Base-by-base conservation (phyloP, 2,797 vertebrate genomes). In the Mallotus villosus region DNA sequence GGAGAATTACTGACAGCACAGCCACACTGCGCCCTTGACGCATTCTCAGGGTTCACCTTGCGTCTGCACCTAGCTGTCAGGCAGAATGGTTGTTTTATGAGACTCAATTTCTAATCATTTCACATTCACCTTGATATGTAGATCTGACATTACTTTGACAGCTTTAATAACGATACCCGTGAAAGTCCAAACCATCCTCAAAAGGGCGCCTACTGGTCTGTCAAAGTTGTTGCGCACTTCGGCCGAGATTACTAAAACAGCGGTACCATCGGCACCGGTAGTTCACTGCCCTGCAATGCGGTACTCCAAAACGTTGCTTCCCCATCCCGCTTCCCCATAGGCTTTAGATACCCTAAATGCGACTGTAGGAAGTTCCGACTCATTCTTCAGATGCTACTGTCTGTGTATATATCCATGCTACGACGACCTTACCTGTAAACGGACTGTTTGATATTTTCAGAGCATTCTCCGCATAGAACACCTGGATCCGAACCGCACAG, bases 201-300 rank as follows among this genome's bases (percentile, higher is more conserved):
- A 68, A 66, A 66, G 25, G 4, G 19, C 25, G 0, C 5, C 21
- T 19, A 34, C 41, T 29, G 37, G 37, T 12, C 34, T 58, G 21
- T n/a, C 37, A 76, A 78, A 74, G 64, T 72, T 77, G 63, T 58
- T 86, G 84, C 84, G 78, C 81, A 87, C 74, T 65, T 49, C 60
- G 34, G 72, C 58, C 68, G 78, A 85, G 63, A 77, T 83, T 81
- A 81, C 77, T 82, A 62, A 21, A 65, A 37, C 46, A 22, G 37
- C 25, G 27, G 32, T 19, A 76, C 76, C 63, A 81, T 81, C 79
- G 70, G 81, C 78, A 86, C 79, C 80, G 75, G 75, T 29, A 63
- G 63, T 64, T 41, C 78, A 5, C 78, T 69, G 81, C 81, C 87
- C 93, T 93, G 93, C 93, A 94, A 89, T 94, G 93, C 93, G 92